Evolutionary conservation across 2,888 invertebrate genomes (phyloP).

Genomic region (Thymelicus sylvestris): DNA sequence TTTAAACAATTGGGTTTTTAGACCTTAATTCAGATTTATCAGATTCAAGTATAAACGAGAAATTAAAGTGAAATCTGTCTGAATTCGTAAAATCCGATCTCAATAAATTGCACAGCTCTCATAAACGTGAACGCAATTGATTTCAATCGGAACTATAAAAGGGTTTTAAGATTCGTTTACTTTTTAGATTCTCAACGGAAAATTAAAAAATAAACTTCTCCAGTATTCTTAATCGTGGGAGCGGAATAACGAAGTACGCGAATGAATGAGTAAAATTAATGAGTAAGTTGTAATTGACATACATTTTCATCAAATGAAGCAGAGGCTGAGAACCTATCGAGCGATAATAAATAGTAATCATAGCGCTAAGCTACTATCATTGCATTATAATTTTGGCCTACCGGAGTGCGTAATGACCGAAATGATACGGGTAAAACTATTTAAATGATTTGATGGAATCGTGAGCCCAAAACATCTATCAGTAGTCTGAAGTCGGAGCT

Average conservation of each 20-base stretch:
- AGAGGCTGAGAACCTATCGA: slow-evolving; percentile 31
- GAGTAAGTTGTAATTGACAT: slow-evolving; percentile 41
- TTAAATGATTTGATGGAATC: slow-evolving; percentile 28
- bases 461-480: background rate
- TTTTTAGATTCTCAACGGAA: background rate
- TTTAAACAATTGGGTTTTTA: too few relatives aligned
- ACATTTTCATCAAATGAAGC: slow-evolving; percentile 47
- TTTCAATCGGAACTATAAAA: too few relatives aligned
- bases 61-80: too few relatives aligned
- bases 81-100: too few relatives aligned
- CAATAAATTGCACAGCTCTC: too few relatives aligned
- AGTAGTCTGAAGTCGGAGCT: background rate
- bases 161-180: background rate
- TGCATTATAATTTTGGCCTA: slow-evolving; percentile 60
- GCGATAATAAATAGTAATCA: slow-evolving; percentile 61
- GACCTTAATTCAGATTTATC: too few relatives aligned
- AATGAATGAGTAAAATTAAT: slow-evolving; percentile 16
- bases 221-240: slow-evolving; percentile 18
- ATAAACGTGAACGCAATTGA: too few relatives aligned
- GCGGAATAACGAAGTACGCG: slow-evolving; percentile 3
- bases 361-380: slow-evolving; percentile 57
- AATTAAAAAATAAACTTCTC: background rate
- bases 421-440: slow-evolving; percentile 33
- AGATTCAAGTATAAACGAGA: too few relatives aligned
- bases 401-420: slow-evolving; percentile 59